Conservation (phyloP, 37 sponge, comb jelly and placozoan genomes). For the Amphimedon queenslandica region DNA sequence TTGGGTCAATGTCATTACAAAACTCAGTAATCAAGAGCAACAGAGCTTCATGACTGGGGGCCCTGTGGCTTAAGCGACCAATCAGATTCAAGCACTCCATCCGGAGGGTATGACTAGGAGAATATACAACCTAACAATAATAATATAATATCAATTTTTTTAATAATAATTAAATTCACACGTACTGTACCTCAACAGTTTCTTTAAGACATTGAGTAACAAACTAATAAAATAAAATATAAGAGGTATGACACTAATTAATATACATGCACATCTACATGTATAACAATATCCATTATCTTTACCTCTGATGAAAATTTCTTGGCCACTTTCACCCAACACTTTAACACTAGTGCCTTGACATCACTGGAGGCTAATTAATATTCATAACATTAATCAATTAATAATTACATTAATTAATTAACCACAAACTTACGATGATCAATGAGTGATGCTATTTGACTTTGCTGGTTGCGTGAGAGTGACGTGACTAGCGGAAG, state of each 20-base stretch:
- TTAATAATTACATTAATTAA: background rate
- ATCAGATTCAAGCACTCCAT: constrained; percentile 59
- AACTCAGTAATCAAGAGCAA: constrained; percentile 26
- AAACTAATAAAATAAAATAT: no score
- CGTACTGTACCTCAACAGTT: background rate
- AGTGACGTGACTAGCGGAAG: background rate
- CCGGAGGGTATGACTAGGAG: constrained; percentile 52
- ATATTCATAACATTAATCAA: background rate
- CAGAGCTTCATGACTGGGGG: constrained; percentile 13
- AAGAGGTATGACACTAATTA: no score
- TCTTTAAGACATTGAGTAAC: background rate
- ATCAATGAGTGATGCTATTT: constrained; percentile 9
- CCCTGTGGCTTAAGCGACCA: constrained; percentile 48
- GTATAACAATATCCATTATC: no score
- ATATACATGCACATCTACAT: background rate
- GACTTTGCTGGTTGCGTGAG: constrained; percentile 1
- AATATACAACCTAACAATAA: constrained; percentile 6
- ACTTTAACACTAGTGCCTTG: background rate
- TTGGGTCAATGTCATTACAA: constrained; percentile 53
- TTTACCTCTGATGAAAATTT: constrained; percentile 8
- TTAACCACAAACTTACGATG: constrained; percentile 20
- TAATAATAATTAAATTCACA: background rate
- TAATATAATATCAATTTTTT: background rate
- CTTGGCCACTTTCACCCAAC: background rate
- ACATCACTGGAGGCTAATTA: constrained; percentile 9